Base-by-base conservation (phyloP, 1,140 invertebrate species). In the Drosophila bocqueti region DNA sequence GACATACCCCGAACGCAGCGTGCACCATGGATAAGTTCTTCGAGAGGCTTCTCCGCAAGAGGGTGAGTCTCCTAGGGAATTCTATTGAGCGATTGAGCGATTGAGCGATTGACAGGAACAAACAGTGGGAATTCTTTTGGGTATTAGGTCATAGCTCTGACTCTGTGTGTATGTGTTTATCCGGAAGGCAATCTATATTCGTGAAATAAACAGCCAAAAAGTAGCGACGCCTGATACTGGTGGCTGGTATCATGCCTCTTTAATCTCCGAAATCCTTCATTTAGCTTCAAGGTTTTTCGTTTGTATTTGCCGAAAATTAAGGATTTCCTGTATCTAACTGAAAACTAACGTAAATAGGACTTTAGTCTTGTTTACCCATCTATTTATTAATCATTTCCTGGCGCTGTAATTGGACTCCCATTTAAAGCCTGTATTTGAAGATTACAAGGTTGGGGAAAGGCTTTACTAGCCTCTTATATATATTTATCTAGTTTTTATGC, bases 21-120 rank as follows among this genome's bases (percentile, higher is more conserved):
- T 21, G 26, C 26, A 66, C 13, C 10, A 83, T 83, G 84, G 73
- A 50, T 43, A 72, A 77, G 24, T 65, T 76, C 66, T 72, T 83
- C 21, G 69, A 76, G 42, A 64, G 69, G 45, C 49, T 90, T 13
- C 59, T 73, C 18, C 66, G 38, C 36, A 79, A 74, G 34, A 66
- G 77, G 76, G 67, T 79, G 54, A 79, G 76, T 73, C 24, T 16
- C 1, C 3, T 3, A 1, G 9, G 4, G 34, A 4, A 2, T n/a
- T 18, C 34, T 40, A 43, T 64, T 65, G 18, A n/a, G 3, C 34
- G 58, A 43, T 64, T 65, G 18, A n/a, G 3, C 34, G 58, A 43
- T 64, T 65, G 18, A n/a, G 3, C 21, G 54, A 34, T 10, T 26
- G n/a, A 13, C 31, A 47, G 24, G 60, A 64, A 65, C 42, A 63